Base-by-base conservation (phyloP, 2,797 vertebrate species). In the Scolopax bukidnonensis region DNA sequence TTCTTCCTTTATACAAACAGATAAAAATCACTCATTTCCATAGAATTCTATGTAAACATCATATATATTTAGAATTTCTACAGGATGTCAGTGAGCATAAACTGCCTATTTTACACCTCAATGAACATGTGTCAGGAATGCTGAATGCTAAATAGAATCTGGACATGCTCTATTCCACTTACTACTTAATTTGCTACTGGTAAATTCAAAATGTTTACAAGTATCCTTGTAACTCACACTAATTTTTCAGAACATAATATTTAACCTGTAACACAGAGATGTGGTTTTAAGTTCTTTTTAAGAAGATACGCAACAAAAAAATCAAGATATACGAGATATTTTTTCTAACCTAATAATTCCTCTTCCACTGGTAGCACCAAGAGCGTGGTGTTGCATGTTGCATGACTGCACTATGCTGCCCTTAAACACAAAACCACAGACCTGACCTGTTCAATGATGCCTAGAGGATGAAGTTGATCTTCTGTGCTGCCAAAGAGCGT, bases 281-380 rank as follows among this genome's bases (percentile, higher is more conserved):
- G 14, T 19, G 53, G 6, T 7, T 84, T 90, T 64, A 79, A 41
- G 12, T 15, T 36, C 28, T 61, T 20, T 20, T 28, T 3, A 43
- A 70, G 75, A 92, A 88, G 25, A 59, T 1, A 4, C 0, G 2
- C 6, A 50, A 67, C 10, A 53, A 16, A 88, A 92, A 91, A 91
- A 33, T 7, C 20, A 74, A 68, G 57, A 41, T 16, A 6, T 4
- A 16, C 1, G 1, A n/a, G 20, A 7, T 47, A 2, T 12, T 63
- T 28, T n/a, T 28, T 45, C 41, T 33, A 40, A 53, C 41, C 56
- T 65, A 33, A 21, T 12, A 24, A 36, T 8, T 36, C 38, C 59
- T n/a, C 76, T 70, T 38, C 41, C 64, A 59, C 36, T 17, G 30
- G 61, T 33, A 65, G 67, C 15, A 60, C 13, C 61, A 75, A 14